These are phyloP conservation scores for Aurelia coerulea DNA, from an alignment of 30 jellyfish, hydroid and myxozoan species.

Conservation along the genomic window DNA sequence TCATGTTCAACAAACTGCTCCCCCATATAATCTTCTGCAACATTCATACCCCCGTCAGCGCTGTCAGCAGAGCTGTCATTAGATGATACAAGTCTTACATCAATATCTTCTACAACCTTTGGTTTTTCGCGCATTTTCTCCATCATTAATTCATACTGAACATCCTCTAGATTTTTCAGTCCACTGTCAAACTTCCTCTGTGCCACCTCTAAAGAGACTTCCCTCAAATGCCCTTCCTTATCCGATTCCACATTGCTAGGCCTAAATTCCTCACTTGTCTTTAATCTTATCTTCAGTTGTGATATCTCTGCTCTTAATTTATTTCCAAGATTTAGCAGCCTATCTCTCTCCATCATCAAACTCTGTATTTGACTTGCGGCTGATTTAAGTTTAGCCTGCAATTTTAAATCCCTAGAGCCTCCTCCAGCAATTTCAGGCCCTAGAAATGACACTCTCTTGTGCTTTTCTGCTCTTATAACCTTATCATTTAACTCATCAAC, in stretches of 20 bases:
- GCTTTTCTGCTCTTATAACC: conserved; percentile 24
- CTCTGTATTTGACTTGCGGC: conserved; percentile 50
- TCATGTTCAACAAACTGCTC: neutral
- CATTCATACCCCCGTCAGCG: neutral
- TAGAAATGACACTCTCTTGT: conserved; percentile 15
- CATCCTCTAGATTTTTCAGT: conserved; percentile 19
- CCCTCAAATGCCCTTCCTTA: neutral
- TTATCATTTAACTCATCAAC: conserved; percentile 49
- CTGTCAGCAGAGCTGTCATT: conserved; percentile 27
- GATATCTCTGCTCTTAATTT: conserved; percentile 72
- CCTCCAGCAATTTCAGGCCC: conserved; percentile 3
- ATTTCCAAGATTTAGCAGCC: conserved; percentile 70
- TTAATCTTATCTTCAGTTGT: conserved; percentile 20
- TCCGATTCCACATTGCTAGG: neutral
- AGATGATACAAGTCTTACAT: conserved; percentile 28
- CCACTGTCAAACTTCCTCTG: neutral
- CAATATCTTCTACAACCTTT: neutral
- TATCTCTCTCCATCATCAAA: conserved; percentile 42
- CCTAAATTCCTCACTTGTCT: neutral
- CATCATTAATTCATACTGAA: conserved; percentile 44
- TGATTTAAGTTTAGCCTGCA: conserved; percentile 40
- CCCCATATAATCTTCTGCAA: neutral
- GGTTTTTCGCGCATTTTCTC: conserved; percentile 38
- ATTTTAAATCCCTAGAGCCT: neutral
- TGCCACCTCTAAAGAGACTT: neutral